A percentile compares a stretch with the other conserved stretches of the same genome.
Evolutionary conservation across 1,140 invertebrate genomes (phyloP).

Genomic region (Drosophila jambulina): DNA sequence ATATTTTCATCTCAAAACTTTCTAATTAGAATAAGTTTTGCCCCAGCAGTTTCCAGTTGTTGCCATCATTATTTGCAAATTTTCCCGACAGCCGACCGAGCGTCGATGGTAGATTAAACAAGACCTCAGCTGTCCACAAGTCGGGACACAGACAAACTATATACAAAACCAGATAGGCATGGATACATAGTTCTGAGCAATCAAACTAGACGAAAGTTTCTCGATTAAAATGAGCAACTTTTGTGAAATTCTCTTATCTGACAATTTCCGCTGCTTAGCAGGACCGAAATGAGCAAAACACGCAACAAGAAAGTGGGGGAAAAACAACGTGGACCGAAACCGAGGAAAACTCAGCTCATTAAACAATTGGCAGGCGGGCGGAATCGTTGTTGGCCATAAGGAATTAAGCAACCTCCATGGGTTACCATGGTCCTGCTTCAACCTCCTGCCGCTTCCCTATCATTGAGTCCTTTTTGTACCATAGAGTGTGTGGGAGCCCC

Average conservation of each 20-base stretch:
- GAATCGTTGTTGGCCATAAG: slow-evolving; percentile 53
- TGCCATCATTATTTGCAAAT: slow-evolving; percentile 52
- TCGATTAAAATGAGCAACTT: slow-evolving; percentile 77
- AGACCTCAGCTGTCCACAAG: slow-evolving; percentile 53
- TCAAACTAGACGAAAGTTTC: slow-evolving; percentile 73
- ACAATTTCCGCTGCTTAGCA: slow-evolving; percentile 74
- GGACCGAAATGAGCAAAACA: slow-evolving; percentile 44
- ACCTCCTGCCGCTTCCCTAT: slow-evolving; percentile 26
- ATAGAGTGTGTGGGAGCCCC: slow-evolving; percentile 1
- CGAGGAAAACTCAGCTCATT: slow-evolving; percentile 71
- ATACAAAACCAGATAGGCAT: slow-evolving; percentile 3
- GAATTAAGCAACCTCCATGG: slow-evolving; percentile 60
- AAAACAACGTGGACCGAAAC: slow-evolving; percentile 27
- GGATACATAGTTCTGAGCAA: slow-evolving; percentile 48
- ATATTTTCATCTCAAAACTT: slow-evolving; percentile 31
- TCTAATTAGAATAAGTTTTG: slow-evolving; percentile 55
- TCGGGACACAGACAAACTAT: slow-evolving; percentile 12
- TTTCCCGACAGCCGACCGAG: slow-evolving; percentile 18
- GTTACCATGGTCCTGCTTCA: slow-evolving; percentile 21
- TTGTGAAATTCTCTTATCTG: slow-evolving; percentile 70
- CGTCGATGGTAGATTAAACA: slow-evolving; percentile 37
- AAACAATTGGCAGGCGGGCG: slow-evolving; percentile 73
- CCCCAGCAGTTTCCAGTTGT: slow-evolving; percentile 21
- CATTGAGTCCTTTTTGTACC: slow-evolving; percentile 34
- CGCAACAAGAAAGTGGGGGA: slow-evolving; percentile 50